Conservation (phyloP, 2,888 invertebrate species). For the Drosophila neonasuta region DNA sequence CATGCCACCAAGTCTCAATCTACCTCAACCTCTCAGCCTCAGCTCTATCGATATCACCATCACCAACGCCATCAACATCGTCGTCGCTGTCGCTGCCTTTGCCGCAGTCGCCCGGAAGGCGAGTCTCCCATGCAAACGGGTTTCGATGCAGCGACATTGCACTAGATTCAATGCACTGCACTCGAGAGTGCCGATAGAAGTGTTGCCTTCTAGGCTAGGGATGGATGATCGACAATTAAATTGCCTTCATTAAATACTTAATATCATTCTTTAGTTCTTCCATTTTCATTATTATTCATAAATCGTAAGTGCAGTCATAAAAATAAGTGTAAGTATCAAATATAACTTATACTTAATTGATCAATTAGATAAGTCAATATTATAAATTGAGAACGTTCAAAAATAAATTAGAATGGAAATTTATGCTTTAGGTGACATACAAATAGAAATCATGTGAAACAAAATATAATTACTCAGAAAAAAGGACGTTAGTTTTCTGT, state of each 20-base stretch:
- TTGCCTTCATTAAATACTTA: constrained; percentile 2
- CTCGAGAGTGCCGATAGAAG: constrained; percentile 15
- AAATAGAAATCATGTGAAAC: no score
- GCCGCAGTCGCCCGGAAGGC: constrained; percentile 63
- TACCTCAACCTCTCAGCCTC: constrained; percentile 4
- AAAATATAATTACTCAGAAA: no score
- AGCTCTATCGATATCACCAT: constrained; percentile 33
- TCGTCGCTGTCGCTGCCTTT: not conserved
- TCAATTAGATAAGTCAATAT: not conserved
- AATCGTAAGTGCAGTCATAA: constrained; percentile 3
- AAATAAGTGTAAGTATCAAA: not conserved
- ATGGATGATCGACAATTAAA: constrained; percentile 22
- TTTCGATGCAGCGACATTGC: constrained; percentile 73
- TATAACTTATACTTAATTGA: constrained; percentile 3
- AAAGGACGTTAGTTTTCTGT: no score
- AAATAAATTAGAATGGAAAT: not conserved
- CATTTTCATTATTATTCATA: not conserved
- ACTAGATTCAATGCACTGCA: constrained; percentile 65
- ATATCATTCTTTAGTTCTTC: constrained; percentile 11
- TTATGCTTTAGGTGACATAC: not conserved
- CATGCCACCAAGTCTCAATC: constrained; percentile 38
- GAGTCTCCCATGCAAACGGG: constrained; percentile 58
- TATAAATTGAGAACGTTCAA: not conserved
- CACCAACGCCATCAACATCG: constrained; percentile 25
- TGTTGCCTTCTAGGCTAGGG: constrained; percentile 55